phyloP scores from a whole-genome alignment of 2,888 invertebrate genomes.

The Alsophila aescularia region DNA sequence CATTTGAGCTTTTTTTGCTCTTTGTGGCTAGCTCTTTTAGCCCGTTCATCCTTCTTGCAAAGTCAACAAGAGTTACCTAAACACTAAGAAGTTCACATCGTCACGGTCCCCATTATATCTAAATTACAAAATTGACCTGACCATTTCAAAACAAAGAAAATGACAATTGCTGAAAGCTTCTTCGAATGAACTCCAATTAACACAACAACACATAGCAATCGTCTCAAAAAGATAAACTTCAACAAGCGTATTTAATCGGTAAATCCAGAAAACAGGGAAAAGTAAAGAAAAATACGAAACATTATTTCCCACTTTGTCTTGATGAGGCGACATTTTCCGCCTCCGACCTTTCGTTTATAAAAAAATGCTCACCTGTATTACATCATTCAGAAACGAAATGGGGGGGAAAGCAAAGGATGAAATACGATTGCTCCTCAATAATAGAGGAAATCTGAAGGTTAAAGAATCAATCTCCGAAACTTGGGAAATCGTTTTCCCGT shows the following conservation, averaged over 20 bases:
- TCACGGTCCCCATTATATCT: too few species aligned
- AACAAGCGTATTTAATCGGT: conserved; percentile 20
- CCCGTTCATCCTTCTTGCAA: too few species aligned
- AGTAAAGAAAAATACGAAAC: conserved; percentile 32
- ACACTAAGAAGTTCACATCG: too few species aligned
- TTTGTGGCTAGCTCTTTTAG: too few species aligned
- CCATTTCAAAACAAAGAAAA: not conserved
- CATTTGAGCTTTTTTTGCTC: too few species aligned
- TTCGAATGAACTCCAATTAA: conserved; percentile 26
- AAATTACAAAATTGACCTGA: not conserved
- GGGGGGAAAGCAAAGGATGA: conserved; percentile 40
- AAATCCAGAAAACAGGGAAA: conserved; percentile 16
- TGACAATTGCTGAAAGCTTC: conserved; percentile 1
- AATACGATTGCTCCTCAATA: conserved; percentile 40
- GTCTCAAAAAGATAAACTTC: conserved; percentile 22
- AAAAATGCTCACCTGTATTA: conserved; percentile 38
- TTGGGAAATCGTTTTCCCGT: conserved; percentile 32
- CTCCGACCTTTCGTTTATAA: conserved; percentile 40
- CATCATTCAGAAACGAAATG: conserved; percentile 36
- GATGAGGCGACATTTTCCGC: conserved; percentile 40
- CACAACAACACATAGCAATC: conserved; percentile 12
- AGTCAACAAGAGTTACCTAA: too few species aligned
- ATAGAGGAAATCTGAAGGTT: conserved; percentile 36
- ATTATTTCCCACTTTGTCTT: conserved; percentile 40
- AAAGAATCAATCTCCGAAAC: conserved; percentile 34